Base-by-base conservation (phyloP, 1,140 invertebrate genomes). In the Drosophila sturtevanti region DNA sequence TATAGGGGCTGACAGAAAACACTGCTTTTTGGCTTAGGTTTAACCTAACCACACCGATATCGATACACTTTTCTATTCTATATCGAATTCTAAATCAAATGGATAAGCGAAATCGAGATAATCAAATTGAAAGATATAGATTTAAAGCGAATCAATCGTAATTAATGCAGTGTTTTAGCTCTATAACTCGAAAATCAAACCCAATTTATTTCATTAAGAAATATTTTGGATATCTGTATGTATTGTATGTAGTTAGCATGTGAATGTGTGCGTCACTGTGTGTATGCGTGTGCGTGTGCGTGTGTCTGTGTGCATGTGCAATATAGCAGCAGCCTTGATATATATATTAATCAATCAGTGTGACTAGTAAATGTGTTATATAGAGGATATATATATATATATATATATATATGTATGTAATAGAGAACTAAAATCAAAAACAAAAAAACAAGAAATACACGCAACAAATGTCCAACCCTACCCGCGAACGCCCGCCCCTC, bases 321-420 rank as follows among this genome's bases (percentile, higher is more conserved):
- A 48, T 48, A 48, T 48, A 48, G 41, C 41, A 21, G 41, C 41
- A 48, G 41, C 41, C 41, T 48, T 18, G 18, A 48, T 48, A 21
- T 48, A 9, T 10, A 48, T 48, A 48, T 48, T 48, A 48, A 48
- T 48, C 41, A 48, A 48, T 48, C 41, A 48, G 41, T 48, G 41
- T 48, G 41, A 48, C 16, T 48, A 48, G 41, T 48, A 48, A 48
- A 48, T 48, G 41, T 44, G 41, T 48, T 21, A 48, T 21, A 48
- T 48, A 48, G 41, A 11, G 21, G 16, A 16, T 44, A 21, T 48
- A 48, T 48, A 21, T 48, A 18, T 48, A 48, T 48, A 18, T 48
- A 48, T 31, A 31, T 31, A 31, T 31, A 31, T 31, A 48, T 48
- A 11, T 48, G 41, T 48, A 48, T 48, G 41, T 48, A 48, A 11